Conservation (phyloP, 2,797 vertebrate genomes). For the Austrolebias charrua region DNA sequence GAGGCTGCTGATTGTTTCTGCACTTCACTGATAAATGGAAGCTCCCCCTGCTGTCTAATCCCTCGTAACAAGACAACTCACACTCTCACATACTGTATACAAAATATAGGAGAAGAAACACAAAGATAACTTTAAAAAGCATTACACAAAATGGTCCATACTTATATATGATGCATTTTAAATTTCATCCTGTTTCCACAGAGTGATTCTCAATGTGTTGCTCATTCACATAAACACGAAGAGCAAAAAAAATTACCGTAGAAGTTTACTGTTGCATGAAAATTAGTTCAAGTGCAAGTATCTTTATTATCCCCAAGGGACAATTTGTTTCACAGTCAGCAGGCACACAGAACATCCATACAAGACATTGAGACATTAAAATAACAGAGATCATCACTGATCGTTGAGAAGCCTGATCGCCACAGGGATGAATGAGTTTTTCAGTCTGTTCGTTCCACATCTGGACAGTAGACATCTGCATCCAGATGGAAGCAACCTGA, state of each 20-base stretch:
- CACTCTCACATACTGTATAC: not conserved
- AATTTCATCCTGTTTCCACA: not conserved
- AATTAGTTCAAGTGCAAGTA: not conserved
- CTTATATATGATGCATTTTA: not conserved
- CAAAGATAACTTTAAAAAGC: slow-evolving; percentile 19
- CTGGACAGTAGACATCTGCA: too few species aligned
- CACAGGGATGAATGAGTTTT: too few species aligned
- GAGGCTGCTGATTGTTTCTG: slow-evolving; percentile 72
- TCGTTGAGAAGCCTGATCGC: too few species aligned
- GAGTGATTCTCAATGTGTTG: not conserved
- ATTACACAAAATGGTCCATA: not conserved
- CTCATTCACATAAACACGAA: not conserved
- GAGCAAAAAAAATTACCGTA: too few species aligned
- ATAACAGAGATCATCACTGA: too few species aligned
- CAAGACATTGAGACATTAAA: too few species aligned
- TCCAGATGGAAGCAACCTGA: too few species aligned
- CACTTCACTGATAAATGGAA: slow-evolving; percentile 68
- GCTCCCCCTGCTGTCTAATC: slow-evolving; percentile 67
- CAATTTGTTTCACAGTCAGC: too few species aligned
- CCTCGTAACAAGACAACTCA: slow-evolving; percentile 44
- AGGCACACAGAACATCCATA: too few species aligned
- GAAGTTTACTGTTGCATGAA: not conserved
- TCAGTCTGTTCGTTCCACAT: too few species aligned
- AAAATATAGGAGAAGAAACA: slow-evolving; percentile 17
- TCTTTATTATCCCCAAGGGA: too few species aligned